phyloP scores from a whole-genome alignment of 1,140 invertebrate species.

The Bilobella aurantiaca region DNA sequence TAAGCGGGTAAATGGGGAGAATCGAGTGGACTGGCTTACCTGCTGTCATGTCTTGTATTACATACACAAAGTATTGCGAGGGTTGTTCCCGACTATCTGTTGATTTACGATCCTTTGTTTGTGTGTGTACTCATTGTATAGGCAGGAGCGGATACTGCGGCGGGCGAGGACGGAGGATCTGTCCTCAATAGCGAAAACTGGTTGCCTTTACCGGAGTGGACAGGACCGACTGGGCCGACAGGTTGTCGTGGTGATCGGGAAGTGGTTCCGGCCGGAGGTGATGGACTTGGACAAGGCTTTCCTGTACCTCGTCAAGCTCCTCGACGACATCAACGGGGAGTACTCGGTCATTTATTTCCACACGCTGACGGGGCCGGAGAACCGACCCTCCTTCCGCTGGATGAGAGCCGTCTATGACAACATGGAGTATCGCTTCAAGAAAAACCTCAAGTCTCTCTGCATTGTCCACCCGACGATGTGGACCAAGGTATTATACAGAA shows the following conservation, averaged over 20 bases:
- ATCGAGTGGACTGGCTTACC: too few species aligned
- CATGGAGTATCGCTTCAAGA: slow-evolving; percentile 97
- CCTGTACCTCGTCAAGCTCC: slow-evolving; percentile 78
- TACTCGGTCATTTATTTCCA: slow-evolving; percentile 98
- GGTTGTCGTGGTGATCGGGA: slow-evolving; percentile 84
- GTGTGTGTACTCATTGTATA: slow-evolving; percentile 42
- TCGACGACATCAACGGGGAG: slow-evolving; percentile 94
- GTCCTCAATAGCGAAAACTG: slow-evolving; percentile 77
- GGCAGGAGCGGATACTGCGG: slow-evolving; percentile 77
- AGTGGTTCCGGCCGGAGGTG: slow-evolving; percentile 79
- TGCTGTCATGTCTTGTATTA: too few species aligned
- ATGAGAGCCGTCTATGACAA: slow-evolving; percentile 92
- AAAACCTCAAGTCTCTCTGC: slow-evolving; percentile 96
- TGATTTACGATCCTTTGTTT: neutral
- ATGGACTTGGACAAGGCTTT: slow-evolving; percentile 84
- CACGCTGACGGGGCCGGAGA: slow-evolving; percentile 77
- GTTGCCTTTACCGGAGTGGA: slow-evolving; percentile 85
- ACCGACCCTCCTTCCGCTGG: slow-evolving; percentile 91
- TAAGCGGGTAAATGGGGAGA: too few species aligned
- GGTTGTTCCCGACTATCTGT: neutral
- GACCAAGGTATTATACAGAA: too few species aligned
- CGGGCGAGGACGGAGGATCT: slow-evolving; percentile 71
- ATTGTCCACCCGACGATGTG: slow-evolving; percentile 95
- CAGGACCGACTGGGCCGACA: slow-evolving; percentile 77
- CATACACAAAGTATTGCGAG: too few species aligned